Conservation (phyloP, 2,113 vertebrate genomes). For the Carassius carassius region DNA sequence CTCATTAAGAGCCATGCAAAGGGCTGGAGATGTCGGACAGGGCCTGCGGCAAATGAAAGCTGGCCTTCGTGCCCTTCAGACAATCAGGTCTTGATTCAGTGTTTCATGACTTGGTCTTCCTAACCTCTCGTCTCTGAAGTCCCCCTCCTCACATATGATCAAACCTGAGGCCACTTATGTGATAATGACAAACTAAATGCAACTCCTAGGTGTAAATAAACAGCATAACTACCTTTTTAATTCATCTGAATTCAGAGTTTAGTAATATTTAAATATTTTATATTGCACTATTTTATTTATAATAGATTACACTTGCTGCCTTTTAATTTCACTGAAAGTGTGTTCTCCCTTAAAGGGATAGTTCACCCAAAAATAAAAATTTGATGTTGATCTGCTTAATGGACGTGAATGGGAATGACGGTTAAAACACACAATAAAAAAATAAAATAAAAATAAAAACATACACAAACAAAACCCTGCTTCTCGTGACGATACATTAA, state of each 20-base stretch:
- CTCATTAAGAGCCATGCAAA: constrained; percentile 69
- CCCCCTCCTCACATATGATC: not conserved
- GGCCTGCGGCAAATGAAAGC: not conserved
- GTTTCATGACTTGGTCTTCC: not conserved
- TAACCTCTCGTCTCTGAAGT: not conserved
- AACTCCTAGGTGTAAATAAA: not conserved
- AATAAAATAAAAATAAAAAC: no score
- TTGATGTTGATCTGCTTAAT: no score
- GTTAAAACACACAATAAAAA: no score
- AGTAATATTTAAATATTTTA: not conserved
- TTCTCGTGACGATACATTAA: no score
- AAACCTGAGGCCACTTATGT: not conserved
- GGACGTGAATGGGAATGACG: no score
- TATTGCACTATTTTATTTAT: not conserved
- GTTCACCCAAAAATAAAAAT: no score
- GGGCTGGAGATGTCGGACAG: constrained; percentile 28
- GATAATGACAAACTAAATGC: not conserved
- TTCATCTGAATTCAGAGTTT: not conserved
- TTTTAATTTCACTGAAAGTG: not conserved
- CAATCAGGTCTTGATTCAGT: not conserved
- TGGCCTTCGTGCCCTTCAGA: not conserved
- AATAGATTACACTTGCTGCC: not conserved
- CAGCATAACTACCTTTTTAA: not conserved
- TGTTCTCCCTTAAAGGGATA: no score
- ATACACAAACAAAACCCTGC: no score